Percentiles rank a stretch among this genome's conserved stretches.
These are phyloP conservation scores for Cariama cristata DNA, from an alignment of 2,113 vertebrate genomes.

Conservation along the genomic window DNA sequence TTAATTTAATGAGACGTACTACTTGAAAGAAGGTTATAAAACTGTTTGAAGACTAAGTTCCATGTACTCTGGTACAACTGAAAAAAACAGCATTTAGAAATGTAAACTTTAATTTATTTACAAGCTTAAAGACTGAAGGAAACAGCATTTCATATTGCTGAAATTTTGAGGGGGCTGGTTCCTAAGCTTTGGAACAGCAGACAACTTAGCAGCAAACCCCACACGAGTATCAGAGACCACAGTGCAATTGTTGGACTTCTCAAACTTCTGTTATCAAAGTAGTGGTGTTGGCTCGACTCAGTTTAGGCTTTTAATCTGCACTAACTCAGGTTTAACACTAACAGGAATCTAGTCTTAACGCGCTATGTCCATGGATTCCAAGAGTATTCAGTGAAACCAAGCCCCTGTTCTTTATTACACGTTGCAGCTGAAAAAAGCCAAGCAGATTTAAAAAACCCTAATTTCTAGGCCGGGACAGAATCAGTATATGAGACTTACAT, in stretches of 20 bases:
- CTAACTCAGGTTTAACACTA: not conserved
- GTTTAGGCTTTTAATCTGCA: slow-evolving; percentile 48
- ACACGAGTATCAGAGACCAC: slow-evolving; percentile 19
- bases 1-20: not conserved
- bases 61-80: slow-evolving; percentile 64
- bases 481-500: not conserved
- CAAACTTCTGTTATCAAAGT: not conserved
- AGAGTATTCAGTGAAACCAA: slow-evolving; percentile 30
- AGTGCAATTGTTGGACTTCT: slow-evolving; percentile 39
- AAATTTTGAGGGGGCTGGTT: slow-evolving; percentile 69
- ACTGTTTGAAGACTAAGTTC: slow-evolving; percentile 60
- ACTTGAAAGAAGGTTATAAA: slow-evolving; percentile 38
- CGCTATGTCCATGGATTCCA: not conserved
- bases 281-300: slow-evolving; percentile 27
- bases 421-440: slow-evolving; percentile 60
- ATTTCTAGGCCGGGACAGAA: slow-evolving; percentile 64
- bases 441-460: slow-evolving; percentile 47
- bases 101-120: slow-evolving; percentile 81
- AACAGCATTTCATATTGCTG: slow-evolving; percentile 78
- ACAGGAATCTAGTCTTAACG: slow-evolving; percentile 15
- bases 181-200: slow-evolving; percentile 61
- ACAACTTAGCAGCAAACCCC: slow-evolving; percentile 66
- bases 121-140: slow-evolving; percentile 77
- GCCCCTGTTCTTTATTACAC: slow-evolving; percentile 2
- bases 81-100: slow-evolving; percentile 67